Evolutionary conservation across 2,888 invertebrate species (phyloP), one percentile per base, ranked within the genome.

Genomic region (Chloroclystis v-ata): DNA sequence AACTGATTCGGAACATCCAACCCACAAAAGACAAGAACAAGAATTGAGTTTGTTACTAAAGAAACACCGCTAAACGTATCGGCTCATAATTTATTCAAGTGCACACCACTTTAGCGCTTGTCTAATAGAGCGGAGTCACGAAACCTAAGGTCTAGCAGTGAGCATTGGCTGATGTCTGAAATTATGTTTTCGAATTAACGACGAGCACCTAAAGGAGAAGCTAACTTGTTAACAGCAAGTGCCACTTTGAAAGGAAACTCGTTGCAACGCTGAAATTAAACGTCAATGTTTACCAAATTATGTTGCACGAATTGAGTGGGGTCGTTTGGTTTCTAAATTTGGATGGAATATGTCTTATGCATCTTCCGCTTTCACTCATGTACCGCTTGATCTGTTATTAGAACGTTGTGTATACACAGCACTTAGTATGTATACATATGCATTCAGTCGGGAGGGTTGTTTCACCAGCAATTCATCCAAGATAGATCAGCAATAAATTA

Each of bases 91-190:
- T 52, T 52, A 52, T 52, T 52, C 52, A 52, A 52, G 52, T 49
- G 43, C 48, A 45, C 46, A 46, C 37, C 45, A 48, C 48, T 49
- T 52, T 43, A 52, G 49, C 39, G 46, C 45, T 8, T 43, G 29
- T 42, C 45, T 56, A 56, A 58, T 49, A 39, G 56, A 37, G 44
- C 9, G 13, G 14, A 54, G 56, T 51, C 56, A 58, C 58, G 58
- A 43, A 42, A 28, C 37, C 42, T 33, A 42, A 26, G 42, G 37
- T 52, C 46, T 39, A 49, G 44, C 38, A 37, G 26, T 35, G 43
- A 20, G 20, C 20, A 20, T 4, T 41, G 8, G 16, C 52, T 49
- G 52, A 52, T 54, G 47, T 47, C 49, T 58, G 42, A 49, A 54
- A 54, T 56, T 51, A 54, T 49, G 54, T 44, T 42, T 47, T 52